Conservation (phyloP, 1,140 invertebrate species). For the Temnothorax nylanderi region DNA sequence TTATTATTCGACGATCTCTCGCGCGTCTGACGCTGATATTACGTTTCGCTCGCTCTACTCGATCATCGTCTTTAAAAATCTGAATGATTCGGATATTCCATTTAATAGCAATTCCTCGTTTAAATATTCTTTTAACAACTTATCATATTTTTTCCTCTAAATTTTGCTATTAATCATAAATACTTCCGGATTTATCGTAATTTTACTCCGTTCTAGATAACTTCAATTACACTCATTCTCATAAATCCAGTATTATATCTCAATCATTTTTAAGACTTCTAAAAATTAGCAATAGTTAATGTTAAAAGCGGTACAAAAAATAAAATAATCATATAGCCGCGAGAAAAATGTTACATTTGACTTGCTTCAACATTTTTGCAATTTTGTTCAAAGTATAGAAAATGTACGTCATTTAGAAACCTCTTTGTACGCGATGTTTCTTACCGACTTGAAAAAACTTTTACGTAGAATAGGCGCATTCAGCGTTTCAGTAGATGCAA, state of each 20-base stretch:
- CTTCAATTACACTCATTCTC: neutral
- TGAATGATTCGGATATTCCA: slow-evolving; percentile 11
- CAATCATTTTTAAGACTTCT: neutral
- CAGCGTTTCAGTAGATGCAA: slow-evolving; percentile 65
- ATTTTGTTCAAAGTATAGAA: slow-evolving; percentile 69
- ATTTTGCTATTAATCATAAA: neutral
- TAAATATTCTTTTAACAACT: neutral
- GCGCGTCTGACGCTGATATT: slow-evolving; percentile 17
- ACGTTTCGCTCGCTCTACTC: slow-evolving; percentile 15
- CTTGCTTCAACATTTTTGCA: slow-evolving; percentile 64
- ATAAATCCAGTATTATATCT: neutral
- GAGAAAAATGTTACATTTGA: slow-evolving; percentile 70
- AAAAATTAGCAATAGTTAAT: neutral
- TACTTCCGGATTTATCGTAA: neutral
- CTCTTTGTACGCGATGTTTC: slow-evolving; percentile 14
- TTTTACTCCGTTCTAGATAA: neutral
- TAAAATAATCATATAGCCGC: slow-evolving; percentile 55
- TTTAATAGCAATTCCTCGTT: neutral
- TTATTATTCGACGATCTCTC: slow-evolving; percentile 55
- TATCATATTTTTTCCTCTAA: neutral
- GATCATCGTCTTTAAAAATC: slow-evolving; percentile 49
- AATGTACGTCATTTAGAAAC: slow-evolving; percentile 36
- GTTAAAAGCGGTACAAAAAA: slow-evolving; percentile 61
- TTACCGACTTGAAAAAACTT: slow-evolving; percentile 33
- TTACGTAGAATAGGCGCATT: slow-evolving; percentile 31